Evolutionary conservation across 1,140 invertebrate species (phyloP).

Genomic region (Drosophila pruinosa): DNA sequence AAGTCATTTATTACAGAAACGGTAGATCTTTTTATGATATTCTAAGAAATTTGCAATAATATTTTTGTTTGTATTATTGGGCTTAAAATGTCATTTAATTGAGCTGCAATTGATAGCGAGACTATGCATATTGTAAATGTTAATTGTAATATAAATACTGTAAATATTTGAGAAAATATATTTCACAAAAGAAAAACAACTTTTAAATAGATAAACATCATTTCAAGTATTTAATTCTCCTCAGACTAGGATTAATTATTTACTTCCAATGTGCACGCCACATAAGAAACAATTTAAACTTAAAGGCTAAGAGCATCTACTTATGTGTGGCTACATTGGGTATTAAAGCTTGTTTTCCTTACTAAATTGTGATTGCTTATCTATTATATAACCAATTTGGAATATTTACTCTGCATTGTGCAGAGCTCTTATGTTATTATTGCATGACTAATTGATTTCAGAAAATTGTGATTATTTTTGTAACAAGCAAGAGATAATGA

Average conservation of each 20-base stretch:
- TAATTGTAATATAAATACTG: background rate
- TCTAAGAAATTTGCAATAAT: background rate
- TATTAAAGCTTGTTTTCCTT: background rate
- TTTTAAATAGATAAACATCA: no score
- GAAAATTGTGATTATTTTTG: constrained; percentile 2
- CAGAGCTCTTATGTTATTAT: background rate
- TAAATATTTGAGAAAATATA: no score
- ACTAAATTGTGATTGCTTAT: background rate
- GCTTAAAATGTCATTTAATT: background rate
- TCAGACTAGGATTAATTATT: no score
- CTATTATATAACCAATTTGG: background rate
- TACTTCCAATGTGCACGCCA: no score
- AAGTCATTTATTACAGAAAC: constrained; percentile 4
- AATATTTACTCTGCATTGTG: background rate
- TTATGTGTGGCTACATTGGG: background rate
- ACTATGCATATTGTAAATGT: background rate
- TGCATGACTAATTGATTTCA: constrained; percentile 8
- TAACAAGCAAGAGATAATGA: background rate
- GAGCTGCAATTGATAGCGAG: background rate
- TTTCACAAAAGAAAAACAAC: no score
- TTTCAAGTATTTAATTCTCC: no score
- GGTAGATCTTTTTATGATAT: constrained; percentile 5
- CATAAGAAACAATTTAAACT: no score
- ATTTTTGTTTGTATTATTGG: background rate
- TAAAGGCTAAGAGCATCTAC: no score